phyloP scores from a whole-genome alignment of 2,797 vertebrate genomes.

The Oreochromis mossambicus region DNA sequence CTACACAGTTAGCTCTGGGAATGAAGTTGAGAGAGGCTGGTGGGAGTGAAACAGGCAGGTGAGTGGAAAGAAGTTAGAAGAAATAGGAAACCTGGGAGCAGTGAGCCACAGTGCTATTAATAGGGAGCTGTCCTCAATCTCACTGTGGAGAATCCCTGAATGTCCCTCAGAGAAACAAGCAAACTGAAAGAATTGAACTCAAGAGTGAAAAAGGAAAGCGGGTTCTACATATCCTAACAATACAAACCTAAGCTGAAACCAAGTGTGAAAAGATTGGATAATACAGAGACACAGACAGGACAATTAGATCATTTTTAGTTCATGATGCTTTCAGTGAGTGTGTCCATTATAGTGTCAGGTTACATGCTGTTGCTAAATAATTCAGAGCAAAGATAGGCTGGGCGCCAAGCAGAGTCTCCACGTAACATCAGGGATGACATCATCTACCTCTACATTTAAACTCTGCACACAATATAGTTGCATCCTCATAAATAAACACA shows the following conservation, averaged over 20 bases:
- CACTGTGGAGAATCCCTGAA: conserved; percentile 47
- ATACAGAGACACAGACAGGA: not conserved
- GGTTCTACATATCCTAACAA: not conserved
- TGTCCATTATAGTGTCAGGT: conserved; percentile 48
- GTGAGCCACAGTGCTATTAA: conserved; percentile 51
- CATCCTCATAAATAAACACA: not conserved
- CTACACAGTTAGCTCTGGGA: not conserved
- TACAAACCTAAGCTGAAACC: not conserved
- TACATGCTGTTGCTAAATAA: conserved; percentile 60
- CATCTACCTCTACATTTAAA: conserved; percentile 10
- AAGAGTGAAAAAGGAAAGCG: not conserved
- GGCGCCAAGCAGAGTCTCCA: conserved; percentile 25
- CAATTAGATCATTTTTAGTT: conserved; percentile 10
- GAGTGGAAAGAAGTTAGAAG: conserved; percentile 33
- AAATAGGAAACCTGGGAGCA: conserved; percentile 52
- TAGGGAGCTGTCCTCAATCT: conserved; percentile 56
- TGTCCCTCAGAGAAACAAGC: conserved; percentile 28
- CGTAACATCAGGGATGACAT: conserved; percentile 39
- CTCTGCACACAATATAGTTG: not conserved
- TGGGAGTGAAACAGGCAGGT: conserved; percentile 16
- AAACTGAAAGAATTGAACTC: not conserved
- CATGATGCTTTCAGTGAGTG: conserved; percentile 17
- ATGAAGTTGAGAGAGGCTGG: not conserved
- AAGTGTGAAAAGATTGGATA: not conserved
- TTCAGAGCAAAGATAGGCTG: conserved; percentile 42